phyloP scores from a whole-genome alignment of 2,113 vertebrate species.

The Globicephala melas region DNA sequence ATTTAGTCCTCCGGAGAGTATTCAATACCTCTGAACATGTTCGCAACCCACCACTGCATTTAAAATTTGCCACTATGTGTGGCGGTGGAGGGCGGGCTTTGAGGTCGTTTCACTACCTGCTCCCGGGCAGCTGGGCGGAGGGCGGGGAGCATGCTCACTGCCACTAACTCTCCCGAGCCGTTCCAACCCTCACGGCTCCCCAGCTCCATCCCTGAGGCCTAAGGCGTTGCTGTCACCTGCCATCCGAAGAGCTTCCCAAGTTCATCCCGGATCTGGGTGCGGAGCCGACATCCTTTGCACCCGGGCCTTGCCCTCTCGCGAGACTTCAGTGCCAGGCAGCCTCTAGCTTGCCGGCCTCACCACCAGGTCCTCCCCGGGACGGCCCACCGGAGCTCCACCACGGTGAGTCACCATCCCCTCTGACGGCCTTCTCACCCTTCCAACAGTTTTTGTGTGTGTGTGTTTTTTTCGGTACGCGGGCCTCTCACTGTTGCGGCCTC shows the following conservation, averaged over 20 bases:
- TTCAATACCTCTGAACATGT: background rate
- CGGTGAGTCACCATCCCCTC: background rate
- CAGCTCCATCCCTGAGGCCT: too few species aligned
- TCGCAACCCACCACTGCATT: rapidly evolving
- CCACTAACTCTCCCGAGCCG: rapidly evolving
- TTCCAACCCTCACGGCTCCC: background rate
- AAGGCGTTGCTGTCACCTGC: background rate
- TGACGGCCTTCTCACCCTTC: background rate
- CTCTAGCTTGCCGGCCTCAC: rapidly evolving
- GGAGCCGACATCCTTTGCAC: too few species aligned
- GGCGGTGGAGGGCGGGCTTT: background rate
- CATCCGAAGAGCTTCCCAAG: background rate
- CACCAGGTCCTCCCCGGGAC: background rate
- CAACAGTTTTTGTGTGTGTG: too few species aligned
- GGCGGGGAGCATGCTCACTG: background rate
- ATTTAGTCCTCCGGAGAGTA: background rate
- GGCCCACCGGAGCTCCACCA: background rate
- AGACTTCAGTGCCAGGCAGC: too few species aligned
- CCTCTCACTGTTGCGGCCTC: too few species aligned
- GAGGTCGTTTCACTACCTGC: rapidly evolving
- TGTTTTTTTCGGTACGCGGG: too few species aligned
- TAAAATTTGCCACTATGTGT: background rate
- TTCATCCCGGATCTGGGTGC: rapidly evolving
- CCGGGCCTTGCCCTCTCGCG: background rate
- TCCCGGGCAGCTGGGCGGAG: rapidly evolving